A percentile compares a stretch with the other conserved stretches of the same genome.
phyloP scores from a whole-genome alignment of 2,797 vertebrate genomes.

The Smutsia gigantea region DNA sequence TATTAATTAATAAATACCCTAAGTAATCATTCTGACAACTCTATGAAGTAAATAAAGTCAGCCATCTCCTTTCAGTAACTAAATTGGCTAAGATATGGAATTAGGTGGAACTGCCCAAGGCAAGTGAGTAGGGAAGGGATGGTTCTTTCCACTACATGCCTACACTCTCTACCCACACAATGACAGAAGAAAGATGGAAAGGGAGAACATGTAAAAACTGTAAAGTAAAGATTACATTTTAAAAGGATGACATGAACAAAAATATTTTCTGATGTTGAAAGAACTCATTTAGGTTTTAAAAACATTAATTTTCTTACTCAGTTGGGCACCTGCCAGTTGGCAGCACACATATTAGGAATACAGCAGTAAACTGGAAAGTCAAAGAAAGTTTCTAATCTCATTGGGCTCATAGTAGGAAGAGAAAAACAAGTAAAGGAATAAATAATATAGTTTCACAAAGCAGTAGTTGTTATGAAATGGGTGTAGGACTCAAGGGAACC shows the following conservation, averaged over 20 bases:
- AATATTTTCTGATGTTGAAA: background rate
- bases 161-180: background rate
- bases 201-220: background rate
- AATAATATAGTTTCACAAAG: background rate
- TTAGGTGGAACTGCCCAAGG: background rate
- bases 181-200: background rate
- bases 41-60: background rate
- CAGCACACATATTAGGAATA: background rate
- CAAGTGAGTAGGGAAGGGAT: background rate
- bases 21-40: background rate
- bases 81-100: background rate
- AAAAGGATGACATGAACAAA: background rate
- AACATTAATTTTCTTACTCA: background rate
- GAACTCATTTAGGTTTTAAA: background rate
- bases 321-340: background rate
- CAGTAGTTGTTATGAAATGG: background rate
- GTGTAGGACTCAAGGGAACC: background rate
- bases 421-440: background rate
- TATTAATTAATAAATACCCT: background rate
- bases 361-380: background rate
- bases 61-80: background rate
- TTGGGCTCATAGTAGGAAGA: background rate
- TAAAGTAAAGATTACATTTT: background rate
- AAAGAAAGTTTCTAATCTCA: background rate
- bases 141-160: fast-evolving